These are phyloP conservation scores for Premnoplex brunnescens DNA, from an alignment of 2,797 vertebrate genomes.

Conservation along the genomic window DNA sequence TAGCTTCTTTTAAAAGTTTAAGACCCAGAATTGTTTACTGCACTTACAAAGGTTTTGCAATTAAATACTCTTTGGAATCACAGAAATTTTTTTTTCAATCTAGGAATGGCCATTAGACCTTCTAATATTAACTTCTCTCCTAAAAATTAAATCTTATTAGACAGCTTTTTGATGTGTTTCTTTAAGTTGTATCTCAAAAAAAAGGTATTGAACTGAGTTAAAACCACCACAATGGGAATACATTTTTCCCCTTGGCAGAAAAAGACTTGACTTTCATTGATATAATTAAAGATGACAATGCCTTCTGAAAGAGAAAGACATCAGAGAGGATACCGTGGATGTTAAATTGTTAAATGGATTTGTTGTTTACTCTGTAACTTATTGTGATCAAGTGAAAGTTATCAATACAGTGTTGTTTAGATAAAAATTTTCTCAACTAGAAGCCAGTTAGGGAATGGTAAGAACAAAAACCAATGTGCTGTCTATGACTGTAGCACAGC, in stretches of 20 bases:
- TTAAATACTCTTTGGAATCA: not conserved
- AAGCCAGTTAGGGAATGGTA: not conserved
- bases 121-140: not conserved
- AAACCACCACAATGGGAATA: not conserved
- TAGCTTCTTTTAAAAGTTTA: not conserved
- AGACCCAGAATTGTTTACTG: not conserved
- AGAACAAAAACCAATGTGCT: not conserved
- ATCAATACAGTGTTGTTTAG: not conserved
- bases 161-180: not conserved
- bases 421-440: not conserved
- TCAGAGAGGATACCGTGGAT: not conserved
- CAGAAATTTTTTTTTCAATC: not conserved
- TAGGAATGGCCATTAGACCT: not conserved
- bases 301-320: not conserved
- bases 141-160: not conserved
- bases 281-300: not conserved
- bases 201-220: not conserved
- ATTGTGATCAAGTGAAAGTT: not conserved
- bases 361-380: not conserved
- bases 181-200: not conserved
- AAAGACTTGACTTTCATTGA: not conserved
- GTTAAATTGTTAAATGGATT: not conserved
- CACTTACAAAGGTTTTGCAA: not conserved
- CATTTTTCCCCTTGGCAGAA: not conserved
- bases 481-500: not conserved